phyloP scores from a whole-genome alignment of 2,888 invertebrate species.

The Sylvicola fuscatus region DNA sequence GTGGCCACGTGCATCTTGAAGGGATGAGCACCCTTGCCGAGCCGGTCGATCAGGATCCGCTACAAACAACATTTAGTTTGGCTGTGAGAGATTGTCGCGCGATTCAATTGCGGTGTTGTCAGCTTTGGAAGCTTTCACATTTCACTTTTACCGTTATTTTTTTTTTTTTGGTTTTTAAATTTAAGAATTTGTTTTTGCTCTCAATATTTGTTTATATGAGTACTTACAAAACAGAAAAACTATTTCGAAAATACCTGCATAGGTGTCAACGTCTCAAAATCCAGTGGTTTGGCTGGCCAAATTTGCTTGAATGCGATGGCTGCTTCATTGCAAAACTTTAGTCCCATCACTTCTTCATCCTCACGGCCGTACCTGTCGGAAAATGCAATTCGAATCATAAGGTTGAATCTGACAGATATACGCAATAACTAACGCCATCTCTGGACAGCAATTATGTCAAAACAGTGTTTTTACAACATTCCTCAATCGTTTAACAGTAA shows the following conservation, averaged over 20 bases:
- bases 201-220: not conserved
- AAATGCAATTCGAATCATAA: not conserved
- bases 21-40: conserved; percentile 53
- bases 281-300: conserved; percentile 40
- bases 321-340: conserved; percentile 91
- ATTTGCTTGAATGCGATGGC: conserved; percentile 71
- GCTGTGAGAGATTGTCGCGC: no score
- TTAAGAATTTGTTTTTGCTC: no score
- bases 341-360: conserved; percentile 89
- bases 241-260: conserved; percentile 37
- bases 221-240: conserved; percentile 4
- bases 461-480: no score
- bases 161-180: no score
- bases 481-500: no score
- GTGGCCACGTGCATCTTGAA: conserved; percentile 60
- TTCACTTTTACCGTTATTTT: no score
- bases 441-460: no score
- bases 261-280: conserved; percentile 35
- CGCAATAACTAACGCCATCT: no score
- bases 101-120: no score
- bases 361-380: conserved; percentile 64
- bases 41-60: conserved; percentile 52
- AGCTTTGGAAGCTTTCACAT: no score
- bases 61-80: conserved; percentile 23
- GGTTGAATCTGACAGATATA: no score